Evolutionary conservation across 64 coral and sea anemone genomes (phyloP).

Genomic region (Montipora foliosa): DNA sequence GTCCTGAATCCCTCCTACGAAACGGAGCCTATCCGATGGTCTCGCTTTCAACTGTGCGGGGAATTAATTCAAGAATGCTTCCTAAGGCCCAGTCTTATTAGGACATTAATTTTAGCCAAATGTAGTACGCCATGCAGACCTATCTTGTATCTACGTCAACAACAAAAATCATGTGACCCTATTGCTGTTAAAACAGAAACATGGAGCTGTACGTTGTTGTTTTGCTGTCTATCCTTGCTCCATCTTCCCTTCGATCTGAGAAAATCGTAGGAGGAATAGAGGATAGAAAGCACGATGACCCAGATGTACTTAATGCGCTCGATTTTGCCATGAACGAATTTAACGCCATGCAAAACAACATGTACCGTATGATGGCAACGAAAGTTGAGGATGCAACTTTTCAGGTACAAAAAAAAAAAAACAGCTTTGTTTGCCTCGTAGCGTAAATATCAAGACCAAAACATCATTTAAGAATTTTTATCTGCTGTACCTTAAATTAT

Average conservation of each 20-base stretch:
- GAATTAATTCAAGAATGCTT: too few relatives aligned
- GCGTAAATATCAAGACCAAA: background rate
- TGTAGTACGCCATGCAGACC: too few relatives aligned
- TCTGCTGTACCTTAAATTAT: too few relatives aligned
- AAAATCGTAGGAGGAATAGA: conserved; percentile 69
- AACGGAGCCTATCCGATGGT: too few relatives aligned
- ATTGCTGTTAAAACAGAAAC: too few relatives aligned
- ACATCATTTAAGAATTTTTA: too few relatives aligned
- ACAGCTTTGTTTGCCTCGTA: background rate
- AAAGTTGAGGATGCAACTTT: conserved; percentile 82
- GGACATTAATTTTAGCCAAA: too few relatives aligned
- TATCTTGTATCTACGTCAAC: too few relatives aligned
- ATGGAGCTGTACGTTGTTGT: conserved; percentile 37
- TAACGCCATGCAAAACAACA: conserved; percentile 90
- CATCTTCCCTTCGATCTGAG: conserved; percentile 33
- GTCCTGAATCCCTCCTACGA: too few relatives aligned
- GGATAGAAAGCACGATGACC: conserved; percentile 70
- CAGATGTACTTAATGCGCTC: conserved; percentile 72
- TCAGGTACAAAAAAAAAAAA: conserved; percentile 52
- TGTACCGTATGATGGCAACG: conserved; percentile 83
- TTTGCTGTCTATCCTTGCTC: conserved; percentile 35
- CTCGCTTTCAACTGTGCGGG: too few relatives aligned
- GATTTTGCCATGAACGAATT: conserved; percentile 85
- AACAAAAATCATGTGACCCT: too few relatives aligned
- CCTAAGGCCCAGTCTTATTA: too few relatives aligned